Conservation (phyloP, 1,140 invertebrate genomes). For the Ostrea edulis region DNA sequence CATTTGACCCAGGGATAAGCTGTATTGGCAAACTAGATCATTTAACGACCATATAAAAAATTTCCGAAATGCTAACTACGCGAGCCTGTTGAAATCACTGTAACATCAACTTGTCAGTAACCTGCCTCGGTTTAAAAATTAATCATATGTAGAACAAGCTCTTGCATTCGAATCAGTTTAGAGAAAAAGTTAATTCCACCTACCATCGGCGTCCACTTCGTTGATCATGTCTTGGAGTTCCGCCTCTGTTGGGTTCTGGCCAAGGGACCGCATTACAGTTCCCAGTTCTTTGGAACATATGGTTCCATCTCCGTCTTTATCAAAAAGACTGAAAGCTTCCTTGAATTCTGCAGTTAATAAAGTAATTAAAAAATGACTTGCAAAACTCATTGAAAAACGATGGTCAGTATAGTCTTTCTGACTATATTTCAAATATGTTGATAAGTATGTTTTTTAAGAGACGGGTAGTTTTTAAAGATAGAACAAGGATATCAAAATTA, state of each 20-base stretch:
- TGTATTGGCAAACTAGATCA: too few species aligned
- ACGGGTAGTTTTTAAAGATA: not conserved
- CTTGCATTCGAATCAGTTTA: too few species aligned
- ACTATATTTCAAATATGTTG: too few species aligned
- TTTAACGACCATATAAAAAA: too few species aligned
- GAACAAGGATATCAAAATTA: not conserved
- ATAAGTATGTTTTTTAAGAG: too few species aligned
- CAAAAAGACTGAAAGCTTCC: conserved; percentile 45
- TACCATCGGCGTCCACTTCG: conserved; percentile 85
- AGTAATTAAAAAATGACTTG: not conserved
- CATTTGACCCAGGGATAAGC: too few species aligned
- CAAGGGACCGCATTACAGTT: conserved; percentile 43
- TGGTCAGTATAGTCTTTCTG: not conserved
- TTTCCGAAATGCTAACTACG: too few species aligned
- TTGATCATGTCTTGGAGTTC: conserved; percentile 93
- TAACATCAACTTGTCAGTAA: too few species aligned
- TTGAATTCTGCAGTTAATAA: conserved; percentile 36
- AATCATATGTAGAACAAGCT: too few species aligned
- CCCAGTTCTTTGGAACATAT: conserved; percentile 26
- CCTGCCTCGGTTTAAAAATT: too few species aligned
- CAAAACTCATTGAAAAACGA: not conserved
- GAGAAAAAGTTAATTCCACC: too few species aligned
- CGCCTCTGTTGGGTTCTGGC: conserved; percentile 62
- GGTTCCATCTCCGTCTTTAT: conserved; percentile 22
- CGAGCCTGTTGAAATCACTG: too few species aligned